These are phyloP conservation scores for Drosophila mauritiana DNA, from an alignment of 1,140 invertebrate species.

Conservation along the genomic window DNA sequence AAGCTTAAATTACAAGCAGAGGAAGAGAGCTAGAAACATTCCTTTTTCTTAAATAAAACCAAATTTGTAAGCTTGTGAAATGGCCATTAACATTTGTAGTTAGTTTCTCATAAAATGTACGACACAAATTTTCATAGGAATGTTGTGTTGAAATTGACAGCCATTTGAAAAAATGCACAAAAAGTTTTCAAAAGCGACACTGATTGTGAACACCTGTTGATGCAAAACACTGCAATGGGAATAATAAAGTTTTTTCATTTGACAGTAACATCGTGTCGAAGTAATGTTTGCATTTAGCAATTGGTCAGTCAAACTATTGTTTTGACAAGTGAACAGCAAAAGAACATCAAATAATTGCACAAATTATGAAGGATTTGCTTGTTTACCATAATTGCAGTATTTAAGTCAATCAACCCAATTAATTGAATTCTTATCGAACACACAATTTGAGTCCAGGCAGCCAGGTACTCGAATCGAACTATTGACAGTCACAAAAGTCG, in stretches of 20 bases:
- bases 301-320: conserved; percentile 7
- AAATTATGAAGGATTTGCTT: conserved; percentile 21
- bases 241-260: conserved; percentile 15
- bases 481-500: conserved; percentile 21
- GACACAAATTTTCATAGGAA: too few relatives aligned
- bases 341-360: conserved; percentile 12
- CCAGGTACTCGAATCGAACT: conserved; percentile 25
- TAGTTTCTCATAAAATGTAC: too few relatives aligned
- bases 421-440: conserved; percentile 5
- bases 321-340: conserved; percentile 29
- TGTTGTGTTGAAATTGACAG: not conserved
- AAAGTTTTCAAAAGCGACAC: conserved; percentile 17
- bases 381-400: conserved; percentile 17
- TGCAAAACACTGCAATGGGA: not conserved
- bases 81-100: too few relatives aligned
- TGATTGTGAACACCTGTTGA: conserved; percentile 27
- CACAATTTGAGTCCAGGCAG: conserved; percentile 13
- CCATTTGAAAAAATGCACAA: not conserved
- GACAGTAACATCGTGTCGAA: conserved; percentile 48
- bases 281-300: conserved; percentile 44
- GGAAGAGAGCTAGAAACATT: too few relatives aligned
- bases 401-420: conserved; percentile 49
- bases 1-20: too few relatives aligned
- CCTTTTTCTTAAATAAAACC: too few relatives aligned
- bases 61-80: too few relatives aligned